These are phyloP conservation scores for Argyra leucocephala DNA, from an alignment of 2,888 invertebrate genomes.

Conservation along the genomic window DNA sequence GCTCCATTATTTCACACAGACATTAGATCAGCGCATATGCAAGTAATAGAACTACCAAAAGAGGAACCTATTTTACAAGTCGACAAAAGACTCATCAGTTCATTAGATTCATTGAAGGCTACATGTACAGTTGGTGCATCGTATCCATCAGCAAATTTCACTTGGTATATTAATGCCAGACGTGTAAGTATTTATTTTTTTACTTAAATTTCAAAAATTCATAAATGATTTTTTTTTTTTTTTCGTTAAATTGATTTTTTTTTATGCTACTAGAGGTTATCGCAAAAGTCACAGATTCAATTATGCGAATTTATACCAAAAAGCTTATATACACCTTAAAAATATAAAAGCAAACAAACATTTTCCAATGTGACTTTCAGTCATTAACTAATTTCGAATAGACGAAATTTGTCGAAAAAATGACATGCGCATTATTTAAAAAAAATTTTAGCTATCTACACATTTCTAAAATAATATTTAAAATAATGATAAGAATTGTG, in stretches of 20 bases:
- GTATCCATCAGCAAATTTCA: slow-evolving; percentile 48
- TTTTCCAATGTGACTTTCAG: no score
- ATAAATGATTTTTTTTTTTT: no score
- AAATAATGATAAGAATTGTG: no score
- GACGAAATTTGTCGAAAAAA: no score
- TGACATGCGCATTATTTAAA: no score
- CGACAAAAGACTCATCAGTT: slow-evolving; percentile 46
- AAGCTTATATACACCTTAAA: no score
- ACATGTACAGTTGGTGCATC: slow-evolving; percentile 50
- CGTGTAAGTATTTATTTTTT: slow-evolving; percentile 39
- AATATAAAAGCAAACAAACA: no score
- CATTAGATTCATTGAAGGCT: slow-evolving; percentile 46
- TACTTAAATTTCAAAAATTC: slow-evolving; percentile 1
- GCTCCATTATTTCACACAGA: slow-evolving; percentile 51
- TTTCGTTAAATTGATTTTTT: not conserved
- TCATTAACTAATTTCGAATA: no score
- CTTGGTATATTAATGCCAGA: slow-evolving; percentile 48
- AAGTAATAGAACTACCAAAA: slow-evolving; percentile 49
- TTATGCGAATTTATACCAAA: no score
- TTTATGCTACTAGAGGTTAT: not conserved
- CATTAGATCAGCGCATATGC: slow-evolving; percentile 47
- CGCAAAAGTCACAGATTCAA: no score
- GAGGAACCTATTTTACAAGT: slow-evolving; percentile 47
- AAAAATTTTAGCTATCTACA: no score
- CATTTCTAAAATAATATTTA: no score